Percentiles rank a stretch among this genome's conserved stretches.
phyloP scores from a whole-genome alignment of 2,113 vertebrate species.

The Heterotis niloticus region DNA sequence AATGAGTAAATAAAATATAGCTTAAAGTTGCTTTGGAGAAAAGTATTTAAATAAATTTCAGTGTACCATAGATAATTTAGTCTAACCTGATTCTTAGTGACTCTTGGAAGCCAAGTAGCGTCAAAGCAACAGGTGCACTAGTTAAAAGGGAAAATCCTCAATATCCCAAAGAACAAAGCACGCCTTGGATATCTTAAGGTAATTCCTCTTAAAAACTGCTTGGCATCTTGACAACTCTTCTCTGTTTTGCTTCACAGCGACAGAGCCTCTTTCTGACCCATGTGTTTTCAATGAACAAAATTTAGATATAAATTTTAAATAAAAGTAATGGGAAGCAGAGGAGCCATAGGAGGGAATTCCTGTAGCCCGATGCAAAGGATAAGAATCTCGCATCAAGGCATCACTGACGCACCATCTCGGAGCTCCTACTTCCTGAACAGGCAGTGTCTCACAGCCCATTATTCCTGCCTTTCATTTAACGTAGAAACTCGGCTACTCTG shows the following conservation, averaged over 20 bases:
- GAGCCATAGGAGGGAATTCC: constrained; percentile 29
- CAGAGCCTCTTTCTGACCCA: constrained; percentile 56
- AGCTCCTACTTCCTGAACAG: constrained; percentile 14
- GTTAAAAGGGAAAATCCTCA: not conserved
- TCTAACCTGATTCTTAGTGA: constrained; percentile 21
- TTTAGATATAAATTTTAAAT: constrained; percentile 78
- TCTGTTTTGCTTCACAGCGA: constrained; percentile 34
- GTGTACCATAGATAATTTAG: too few species aligned
- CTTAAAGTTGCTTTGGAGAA: too few species aligned
- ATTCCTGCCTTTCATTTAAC: constrained; percentile 15
- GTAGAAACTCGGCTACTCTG: not conserved
- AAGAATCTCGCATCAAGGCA: constrained; percentile 22
- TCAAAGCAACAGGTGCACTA: too few species aligned
- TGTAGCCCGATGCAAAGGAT: constrained; percentile 29
- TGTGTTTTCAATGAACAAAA: constrained; percentile 76
- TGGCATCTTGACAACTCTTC: constrained; percentile 9
- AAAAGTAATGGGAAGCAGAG: constrained; percentile 78
- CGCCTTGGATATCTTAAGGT: constrained; percentile 14
- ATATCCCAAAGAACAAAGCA: constrained; percentile 18
- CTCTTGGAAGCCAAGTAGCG: not conserved
- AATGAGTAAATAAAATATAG: too few species aligned
- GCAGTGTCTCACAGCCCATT: constrained; percentile 24
- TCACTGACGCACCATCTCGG: not conserved
- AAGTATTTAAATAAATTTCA: too few species aligned
- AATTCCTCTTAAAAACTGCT: not conserved